Evolutionary conservation across 1,140 invertebrate genomes (phyloP).

Genomic region (Berghia stephanieae): DNA sequence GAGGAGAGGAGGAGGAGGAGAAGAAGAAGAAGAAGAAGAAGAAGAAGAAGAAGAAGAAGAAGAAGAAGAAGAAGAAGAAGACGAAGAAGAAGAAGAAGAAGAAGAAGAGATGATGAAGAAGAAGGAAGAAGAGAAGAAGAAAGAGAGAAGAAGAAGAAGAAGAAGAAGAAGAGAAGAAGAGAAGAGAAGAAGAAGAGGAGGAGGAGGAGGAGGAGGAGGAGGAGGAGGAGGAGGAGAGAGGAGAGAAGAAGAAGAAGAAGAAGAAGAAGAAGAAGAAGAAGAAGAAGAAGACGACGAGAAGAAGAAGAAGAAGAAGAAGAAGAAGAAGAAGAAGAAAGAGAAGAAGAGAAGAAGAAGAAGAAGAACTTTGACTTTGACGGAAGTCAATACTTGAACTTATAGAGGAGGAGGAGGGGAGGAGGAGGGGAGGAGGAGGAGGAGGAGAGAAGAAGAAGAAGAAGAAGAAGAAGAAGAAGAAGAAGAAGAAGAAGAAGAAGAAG

Average conservation of each 20-base stretch:
- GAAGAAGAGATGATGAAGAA: neutral
- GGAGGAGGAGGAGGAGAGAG: neutral
- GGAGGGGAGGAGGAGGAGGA: neutral
- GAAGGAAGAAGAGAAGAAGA: neutral
- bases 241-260: neutral
- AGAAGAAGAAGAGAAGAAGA: neutral
- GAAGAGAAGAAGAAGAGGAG: neutral
- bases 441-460: neutral
- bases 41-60: neutral
- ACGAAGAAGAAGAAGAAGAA: neutral
- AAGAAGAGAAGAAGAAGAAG: neutral
- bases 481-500: neutral
- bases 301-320: neutral
- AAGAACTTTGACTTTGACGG: no score
- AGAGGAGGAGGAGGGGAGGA: neutral
- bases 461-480: neutral
- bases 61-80: constrained; percentile 14
- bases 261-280: neutral
- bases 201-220: neutral
- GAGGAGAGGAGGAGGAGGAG: neutral
- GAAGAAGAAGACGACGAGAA: no score
- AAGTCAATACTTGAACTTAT: no score
- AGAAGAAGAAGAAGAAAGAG: neutral
- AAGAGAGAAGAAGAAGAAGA: neutral
- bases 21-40: constrained; percentile 10